phyloP scores from a whole-genome alignment of 2,113 vertebrate genomes.

The Ciconia boyciana region DNA sequence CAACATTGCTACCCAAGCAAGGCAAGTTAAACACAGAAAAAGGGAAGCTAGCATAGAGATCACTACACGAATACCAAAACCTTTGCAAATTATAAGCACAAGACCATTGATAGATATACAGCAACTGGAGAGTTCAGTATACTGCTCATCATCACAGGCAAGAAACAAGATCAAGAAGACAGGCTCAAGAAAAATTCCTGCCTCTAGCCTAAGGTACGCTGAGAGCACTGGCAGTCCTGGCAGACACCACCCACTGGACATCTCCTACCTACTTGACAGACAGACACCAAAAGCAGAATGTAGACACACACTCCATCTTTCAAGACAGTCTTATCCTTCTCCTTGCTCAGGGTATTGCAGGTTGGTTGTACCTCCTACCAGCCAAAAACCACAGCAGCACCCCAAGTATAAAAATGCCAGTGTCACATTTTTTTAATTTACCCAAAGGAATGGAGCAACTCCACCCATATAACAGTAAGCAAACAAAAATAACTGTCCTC shows the following conservation, averaged over 20 bases:
- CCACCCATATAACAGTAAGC: neutral
- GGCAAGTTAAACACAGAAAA: neutral
- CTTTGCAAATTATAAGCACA: neutral
- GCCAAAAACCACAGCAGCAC: neutral
- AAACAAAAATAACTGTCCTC: neutral
- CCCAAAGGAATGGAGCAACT: neutral
- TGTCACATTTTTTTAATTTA: neutral
- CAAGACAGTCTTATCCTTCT: neutral
- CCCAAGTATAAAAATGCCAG: neutral
- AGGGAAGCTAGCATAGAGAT: neutral
- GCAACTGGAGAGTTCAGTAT: neutral
- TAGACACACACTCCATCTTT: neutral
- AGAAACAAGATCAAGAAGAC: neutral
- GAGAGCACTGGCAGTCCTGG: neutral
- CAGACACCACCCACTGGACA: neutral
- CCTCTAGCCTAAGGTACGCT: neutral
- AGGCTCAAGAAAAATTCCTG: neutral
- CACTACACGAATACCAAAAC: neutral
- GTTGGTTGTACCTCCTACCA: neutral
- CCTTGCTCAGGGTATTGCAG: neutral
- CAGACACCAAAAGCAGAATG: neutral
- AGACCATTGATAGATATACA: neutral
- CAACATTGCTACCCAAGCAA: neutral
- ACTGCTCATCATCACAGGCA: neutral
- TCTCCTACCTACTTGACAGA: neutral